Evolutionary conservation across 2,888 invertebrate genomes (phyloP).

Genomic region (Congeria kusceri): DNA sequence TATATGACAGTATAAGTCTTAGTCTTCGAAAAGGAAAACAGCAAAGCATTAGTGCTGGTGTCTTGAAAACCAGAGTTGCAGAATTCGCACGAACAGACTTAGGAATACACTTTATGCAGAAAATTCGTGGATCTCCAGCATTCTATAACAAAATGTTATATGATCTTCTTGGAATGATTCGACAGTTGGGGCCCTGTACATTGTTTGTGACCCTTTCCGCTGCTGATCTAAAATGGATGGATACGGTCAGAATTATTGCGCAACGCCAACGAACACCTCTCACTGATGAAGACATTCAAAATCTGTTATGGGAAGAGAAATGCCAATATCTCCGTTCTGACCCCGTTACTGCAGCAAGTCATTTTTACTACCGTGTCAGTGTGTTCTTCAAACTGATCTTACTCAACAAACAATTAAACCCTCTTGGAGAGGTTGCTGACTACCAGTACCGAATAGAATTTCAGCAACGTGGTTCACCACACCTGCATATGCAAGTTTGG

Average conservation of each 20-base stretch:
- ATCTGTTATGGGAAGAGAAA: conserved; percentile 59
- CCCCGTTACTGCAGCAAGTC: conserved; percentile 68
- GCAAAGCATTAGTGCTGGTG: conserved; percentile 46
- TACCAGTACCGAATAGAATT: conserved; percentile 66
- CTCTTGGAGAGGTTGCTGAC: conserved; percentile 58
- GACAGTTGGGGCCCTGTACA: conserved; percentile 49
- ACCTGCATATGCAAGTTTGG: conserved; percentile 67
- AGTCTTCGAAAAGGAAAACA: conserved; percentile 39
- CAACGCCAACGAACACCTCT: conserved; percentile 23
- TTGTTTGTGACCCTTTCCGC: conserved; percentile 55
- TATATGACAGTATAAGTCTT: conserved; percentile 30
- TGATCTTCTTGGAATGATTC: conserved; percentile 54
- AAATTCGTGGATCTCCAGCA: conserved; percentile 45
- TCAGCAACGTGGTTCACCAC: conserved; percentile 68
- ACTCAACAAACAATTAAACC: conserved; percentile 15
- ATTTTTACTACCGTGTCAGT: conserved; percentile 66
- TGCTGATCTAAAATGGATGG: conserved; percentile 45
- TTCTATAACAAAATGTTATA: conserved; percentile 7
- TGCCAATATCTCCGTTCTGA: conserved; percentile 59
- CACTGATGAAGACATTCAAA: conserved; percentile 19
- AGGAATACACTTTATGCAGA: conserved; percentile 52
- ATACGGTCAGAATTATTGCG: conserved; percentile 17
- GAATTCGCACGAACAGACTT: conserved; percentile 36
- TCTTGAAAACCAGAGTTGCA: conserved; percentile 27
- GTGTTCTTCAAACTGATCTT: conserved; percentile 39